Conservation (phyloP, 2,888 invertebrate species). For the Leptinotarsa juncta region DNA sequence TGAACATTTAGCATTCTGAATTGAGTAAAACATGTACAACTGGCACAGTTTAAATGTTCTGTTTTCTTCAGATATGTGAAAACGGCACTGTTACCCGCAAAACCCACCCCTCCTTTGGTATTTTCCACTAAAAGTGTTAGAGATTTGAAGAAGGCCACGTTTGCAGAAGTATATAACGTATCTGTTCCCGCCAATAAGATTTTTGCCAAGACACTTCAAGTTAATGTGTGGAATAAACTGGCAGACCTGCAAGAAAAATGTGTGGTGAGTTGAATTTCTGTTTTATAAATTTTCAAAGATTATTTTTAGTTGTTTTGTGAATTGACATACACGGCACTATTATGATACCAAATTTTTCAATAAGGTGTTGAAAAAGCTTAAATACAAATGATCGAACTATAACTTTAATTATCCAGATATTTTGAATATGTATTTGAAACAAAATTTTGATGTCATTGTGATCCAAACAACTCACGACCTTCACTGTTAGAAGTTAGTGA, state of each 20-base stretch:
- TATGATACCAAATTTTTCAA: too few species aligned
- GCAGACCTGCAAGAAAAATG: slow-evolving; percentile 81
- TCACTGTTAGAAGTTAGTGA: too few species aligned
- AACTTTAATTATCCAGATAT: too few species aligned
- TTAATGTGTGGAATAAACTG: slow-evolving; percentile 84
- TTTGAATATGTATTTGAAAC: too few species aligned
- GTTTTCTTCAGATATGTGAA: slow-evolving; percentile 76
- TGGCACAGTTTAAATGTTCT: not conserved
- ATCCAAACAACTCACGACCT: too few species aligned
- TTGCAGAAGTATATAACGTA: slow-evolving; percentile 83
- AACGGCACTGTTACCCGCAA: slow-evolving; percentile 77
- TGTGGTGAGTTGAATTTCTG: slow-evolving; percentile 76
- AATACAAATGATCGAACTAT: too few species aligned
- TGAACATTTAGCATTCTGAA: not conserved
- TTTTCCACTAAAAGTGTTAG: slow-evolving; percentile 74
- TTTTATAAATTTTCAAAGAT: not conserved
- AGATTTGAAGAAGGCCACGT: slow-evolving; percentile 80
- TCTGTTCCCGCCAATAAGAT: slow-evolving; percentile 80
- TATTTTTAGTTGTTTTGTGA: not conserved
- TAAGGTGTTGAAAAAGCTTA: too few species aligned
- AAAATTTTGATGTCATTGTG: too few species aligned
- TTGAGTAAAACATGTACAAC: not conserved
- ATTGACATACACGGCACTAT: not conserved
- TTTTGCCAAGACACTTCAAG: slow-evolving; percentile 89
- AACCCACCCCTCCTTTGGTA: slow-evolving; percentile 71